phyloP scores from a whole-genome alignment of 2,888 invertebrate genomes.

The Polia nebulosa region DNA sequence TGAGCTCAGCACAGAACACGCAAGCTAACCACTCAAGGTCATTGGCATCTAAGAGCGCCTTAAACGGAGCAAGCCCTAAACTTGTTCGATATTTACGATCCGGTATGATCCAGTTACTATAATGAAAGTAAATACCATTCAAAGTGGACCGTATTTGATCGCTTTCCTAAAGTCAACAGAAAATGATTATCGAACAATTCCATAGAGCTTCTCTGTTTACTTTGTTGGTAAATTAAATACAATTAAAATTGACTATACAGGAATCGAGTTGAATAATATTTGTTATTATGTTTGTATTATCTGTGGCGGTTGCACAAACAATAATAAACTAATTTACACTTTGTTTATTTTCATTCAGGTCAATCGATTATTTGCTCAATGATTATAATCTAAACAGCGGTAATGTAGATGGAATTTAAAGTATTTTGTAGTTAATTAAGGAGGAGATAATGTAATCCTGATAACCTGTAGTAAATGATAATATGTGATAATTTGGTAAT shows the following conservation, averaged over 20 bases:
- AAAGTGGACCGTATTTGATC: slow-evolving; percentile 3
- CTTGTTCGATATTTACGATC: not conserved
- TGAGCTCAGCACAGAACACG: too few relatives aligned
- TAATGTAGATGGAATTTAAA: slow-evolving; percentile 32
- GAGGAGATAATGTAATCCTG: slow-evolving; percentile 16
- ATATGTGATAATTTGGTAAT: slow-evolving; percentile 13
- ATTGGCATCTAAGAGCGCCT: too few relatives aligned
- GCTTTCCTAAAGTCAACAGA: slow-evolving; percentile 11
- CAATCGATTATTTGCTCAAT: slow-evolving; percentile 29
- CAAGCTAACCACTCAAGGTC: too few relatives aligned
- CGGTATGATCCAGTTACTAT: slow-evolving; percentile 9
- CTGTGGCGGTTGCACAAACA: slow-evolving; percentile 33
- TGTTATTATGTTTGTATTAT: slow-evolving; percentile 5
- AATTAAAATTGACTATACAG: not conserved
- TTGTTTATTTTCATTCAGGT: slow-evolving; percentile 51
- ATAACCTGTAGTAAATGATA: slow-evolving; percentile 24
- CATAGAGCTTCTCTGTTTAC: slow-evolving; percentile 18
- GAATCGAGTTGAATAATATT: slow-evolving; percentile 33
- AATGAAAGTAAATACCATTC: slow-evolving; percentile 16
- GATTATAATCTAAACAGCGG: slow-evolving; percentile 27
- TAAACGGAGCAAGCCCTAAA: not conserved
- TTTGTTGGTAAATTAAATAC: slow-evolving; percentile 19
- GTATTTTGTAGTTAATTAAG: slow-evolving; percentile 8
- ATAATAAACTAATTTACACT: slow-evolving; percentile 42
- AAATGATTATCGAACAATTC: slow-evolving; percentile 17